Conservation (phyloP, 2,113 vertebrate genomes). For the Carassius carassius region DNA sequence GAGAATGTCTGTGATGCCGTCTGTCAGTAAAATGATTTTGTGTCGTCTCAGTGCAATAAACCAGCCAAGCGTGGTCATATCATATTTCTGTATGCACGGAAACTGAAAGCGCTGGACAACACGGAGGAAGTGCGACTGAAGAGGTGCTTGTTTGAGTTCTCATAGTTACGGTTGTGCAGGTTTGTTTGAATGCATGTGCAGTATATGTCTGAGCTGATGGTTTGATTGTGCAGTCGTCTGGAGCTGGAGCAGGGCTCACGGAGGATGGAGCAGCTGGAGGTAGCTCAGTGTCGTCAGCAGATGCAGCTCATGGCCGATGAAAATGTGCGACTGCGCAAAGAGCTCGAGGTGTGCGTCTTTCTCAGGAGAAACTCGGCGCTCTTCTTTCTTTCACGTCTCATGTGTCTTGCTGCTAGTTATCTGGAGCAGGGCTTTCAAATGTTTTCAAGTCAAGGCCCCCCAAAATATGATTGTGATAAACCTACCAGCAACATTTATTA, state of each 20-base stretch:
- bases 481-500: no score
- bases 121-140: constrained; percentile 87
- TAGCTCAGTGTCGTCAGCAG: constrained; percentile 88
- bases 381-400: not conserved
- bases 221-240: constrained; percentile 75
- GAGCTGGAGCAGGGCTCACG: constrained; percentile 83
- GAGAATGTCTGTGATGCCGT: no score
- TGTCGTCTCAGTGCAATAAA: constrained; percentile 88
- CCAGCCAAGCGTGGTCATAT: constrained; percentile 90
- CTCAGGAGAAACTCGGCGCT: no score
- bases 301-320: constrained; percentile 86
- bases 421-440: no score
- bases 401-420: not conserved
- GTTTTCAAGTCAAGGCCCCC: no score
- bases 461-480: no score
- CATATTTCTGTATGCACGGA: constrained; percentile 88
- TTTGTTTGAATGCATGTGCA: not conserved
- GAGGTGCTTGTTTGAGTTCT: constrained; percentile 70
- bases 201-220: not conserved
- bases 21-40: no score
- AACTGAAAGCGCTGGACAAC: constrained; percentile 86
- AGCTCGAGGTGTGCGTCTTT: constrained; percentile 81
- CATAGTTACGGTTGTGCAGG: no score
- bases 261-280: constrained; percentile 88
- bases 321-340: constrained; percentile 82